These are phyloP conservation scores for Drosophila nannoptera DNA, from an alignment of 1,140 invertebrate genomes.

Conservation along the genomic window DNA sequence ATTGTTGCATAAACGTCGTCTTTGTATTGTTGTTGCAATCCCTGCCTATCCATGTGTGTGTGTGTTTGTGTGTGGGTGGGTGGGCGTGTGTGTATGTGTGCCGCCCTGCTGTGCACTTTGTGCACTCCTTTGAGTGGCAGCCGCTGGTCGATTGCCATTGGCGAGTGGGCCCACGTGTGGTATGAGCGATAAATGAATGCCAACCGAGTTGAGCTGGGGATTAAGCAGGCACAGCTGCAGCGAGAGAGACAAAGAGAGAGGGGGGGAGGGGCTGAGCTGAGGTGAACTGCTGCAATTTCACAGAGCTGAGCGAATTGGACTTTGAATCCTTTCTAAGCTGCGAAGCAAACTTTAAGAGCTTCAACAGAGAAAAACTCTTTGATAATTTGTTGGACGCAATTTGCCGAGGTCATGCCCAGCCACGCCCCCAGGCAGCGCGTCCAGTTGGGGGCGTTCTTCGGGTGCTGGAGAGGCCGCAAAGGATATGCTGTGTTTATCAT, in stretches of 20 bases:
- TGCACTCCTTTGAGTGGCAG: slow-evolving; percentile 54
- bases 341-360: no score
- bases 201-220: not conserved
- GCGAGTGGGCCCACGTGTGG: slow-evolving; percentile 49
- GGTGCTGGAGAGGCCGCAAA: no score
- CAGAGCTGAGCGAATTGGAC: no score
- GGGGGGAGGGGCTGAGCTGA: no score
- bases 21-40: slow-evolving; percentile 67
- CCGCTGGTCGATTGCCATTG: slow-evolving; percentile 62
- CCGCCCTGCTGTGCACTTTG: slow-evolving; percentile 56
- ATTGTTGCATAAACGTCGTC: slow-evolving; percentile 76
- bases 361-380: no score
- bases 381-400: no score
- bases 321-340: no score
- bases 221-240: not conserved
- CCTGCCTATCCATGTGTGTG: not conserved
- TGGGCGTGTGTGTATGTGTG: slow-evolving; percentile 26
- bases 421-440: no score
- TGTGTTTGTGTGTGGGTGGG: slow-evolving; percentile 26
- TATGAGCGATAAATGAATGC: slow-evolving; percentile 26
- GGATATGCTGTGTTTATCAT: no score
- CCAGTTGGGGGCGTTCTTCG: no score
- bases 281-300: no score
- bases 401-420: no score
- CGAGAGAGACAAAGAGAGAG: not conserved